A percentile compares a stretch with the other conserved stretches of the same genome.
Evolutionary conservation across 23 tunicate species (phyloP).

Genomic region (Trididemnum clinides): DNA sequence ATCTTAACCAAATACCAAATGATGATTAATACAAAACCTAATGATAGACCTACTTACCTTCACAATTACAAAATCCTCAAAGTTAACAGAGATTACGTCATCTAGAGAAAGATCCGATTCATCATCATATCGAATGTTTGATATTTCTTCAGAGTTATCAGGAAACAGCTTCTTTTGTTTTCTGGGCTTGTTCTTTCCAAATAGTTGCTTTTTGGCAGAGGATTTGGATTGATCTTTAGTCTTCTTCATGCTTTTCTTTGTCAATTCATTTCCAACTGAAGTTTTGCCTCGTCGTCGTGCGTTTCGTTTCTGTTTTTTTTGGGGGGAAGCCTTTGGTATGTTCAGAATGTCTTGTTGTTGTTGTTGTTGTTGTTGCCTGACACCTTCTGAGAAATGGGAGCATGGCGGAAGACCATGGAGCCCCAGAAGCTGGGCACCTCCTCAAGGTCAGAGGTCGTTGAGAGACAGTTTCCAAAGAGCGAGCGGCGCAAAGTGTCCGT

Average conservation of each 20-base stretch:
- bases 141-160: background rate
- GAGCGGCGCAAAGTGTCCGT: no score
- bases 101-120: slow-evolving; percentile 10
- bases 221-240: background rate
- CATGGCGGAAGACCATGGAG: no score
- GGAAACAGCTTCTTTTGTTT: background rate
- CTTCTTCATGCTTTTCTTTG: background rate
- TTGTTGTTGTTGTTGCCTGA: no score
- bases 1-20: no score
- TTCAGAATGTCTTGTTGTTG: no score
- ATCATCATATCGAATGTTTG: background rate
- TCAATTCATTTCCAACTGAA: slow-evolving; percentile 4
- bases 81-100: slow-evolving; percentile 9
- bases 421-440: no score
- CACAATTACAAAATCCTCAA: slow-evolving; percentile 14
- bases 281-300: no score
- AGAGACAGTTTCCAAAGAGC: no score
- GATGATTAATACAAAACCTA: background rate
- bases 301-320: no score
- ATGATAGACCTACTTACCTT: background rate
- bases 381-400: no score
- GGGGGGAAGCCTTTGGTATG: no score
- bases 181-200: slow-evolving; percentile 2
- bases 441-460: no score
- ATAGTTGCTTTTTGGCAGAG: background rate